phyloP scores from a whole-genome alignment of 2,888 invertebrate genomes.

The Heteromurus nitidus region DNA sequence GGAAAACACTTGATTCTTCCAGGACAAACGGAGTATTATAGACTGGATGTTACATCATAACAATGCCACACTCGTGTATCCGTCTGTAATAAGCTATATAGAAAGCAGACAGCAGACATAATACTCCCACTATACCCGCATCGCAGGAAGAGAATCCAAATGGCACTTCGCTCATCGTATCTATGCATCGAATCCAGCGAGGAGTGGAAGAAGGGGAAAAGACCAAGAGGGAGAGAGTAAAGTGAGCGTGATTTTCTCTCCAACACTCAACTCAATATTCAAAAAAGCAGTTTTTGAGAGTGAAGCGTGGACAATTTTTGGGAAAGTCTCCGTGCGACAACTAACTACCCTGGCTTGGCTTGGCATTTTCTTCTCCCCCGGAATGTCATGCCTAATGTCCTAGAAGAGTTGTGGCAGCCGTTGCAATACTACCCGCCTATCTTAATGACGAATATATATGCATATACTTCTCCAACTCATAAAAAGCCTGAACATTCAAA shows the following conservation, averaged over 20 bases:
- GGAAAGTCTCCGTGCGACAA: background rate
- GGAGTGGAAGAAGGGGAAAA: background rate
- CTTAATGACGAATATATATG: conserved; percentile 32
- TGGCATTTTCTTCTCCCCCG: conserved; percentile 23
- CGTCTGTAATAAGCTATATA: no score
- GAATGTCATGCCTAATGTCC: conserved; percentile 62
- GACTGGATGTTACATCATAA: conserved; percentile 58
- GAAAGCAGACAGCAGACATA: no score
- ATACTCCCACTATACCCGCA: background rate
- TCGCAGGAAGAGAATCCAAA: background rate
- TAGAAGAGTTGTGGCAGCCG: conserved; percentile 61
- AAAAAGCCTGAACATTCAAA: conserved; percentile 16
- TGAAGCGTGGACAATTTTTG: no score
- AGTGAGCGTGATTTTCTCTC: conserved; percentile 19
- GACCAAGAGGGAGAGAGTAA: conserved; percentile 2
- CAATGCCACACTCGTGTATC: no score
- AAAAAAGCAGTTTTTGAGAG: no score
- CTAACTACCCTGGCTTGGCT: background rate
- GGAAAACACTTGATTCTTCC: no score
- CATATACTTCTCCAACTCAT: conserved; percentile 27
- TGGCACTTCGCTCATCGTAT: background rate
- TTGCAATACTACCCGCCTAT: conserved; percentile 51
- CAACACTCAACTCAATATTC: background rate
- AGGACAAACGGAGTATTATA: conserved; percentile 33
- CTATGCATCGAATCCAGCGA: background rate